Conservation (phyloP, 1,140 invertebrate genomes). For the Asbolus verrucosus region DNA sequence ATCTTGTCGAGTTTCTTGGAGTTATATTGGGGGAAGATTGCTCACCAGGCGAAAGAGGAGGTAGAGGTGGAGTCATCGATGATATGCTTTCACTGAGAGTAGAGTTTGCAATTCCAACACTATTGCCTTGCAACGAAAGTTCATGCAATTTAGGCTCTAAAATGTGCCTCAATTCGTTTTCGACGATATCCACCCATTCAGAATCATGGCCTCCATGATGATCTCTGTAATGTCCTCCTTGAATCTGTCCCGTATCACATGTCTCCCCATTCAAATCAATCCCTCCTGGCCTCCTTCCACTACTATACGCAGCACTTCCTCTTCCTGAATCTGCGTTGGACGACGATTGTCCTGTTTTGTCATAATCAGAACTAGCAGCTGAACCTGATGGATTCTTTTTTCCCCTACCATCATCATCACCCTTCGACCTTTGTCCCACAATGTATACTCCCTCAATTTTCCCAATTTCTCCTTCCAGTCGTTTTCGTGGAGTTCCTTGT, state of each 20-base stretch:
- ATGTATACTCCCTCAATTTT: constrained; percentile 64
- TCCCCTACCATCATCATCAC: constrained; percentile 58
- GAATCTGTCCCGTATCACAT: constrained; percentile 60
- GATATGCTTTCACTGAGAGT: constrained; percentile 75
- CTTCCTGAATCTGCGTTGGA: constrained; percentile 81
- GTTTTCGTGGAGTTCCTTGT: constrained; percentile 58
- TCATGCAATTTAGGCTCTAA: constrained; percentile 76
- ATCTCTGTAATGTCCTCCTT: constrained; percentile 51
- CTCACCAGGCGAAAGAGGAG: constrained; percentile 77
- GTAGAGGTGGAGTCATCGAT: constrained; percentile 81
- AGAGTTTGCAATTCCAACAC: constrained; percentile 67
- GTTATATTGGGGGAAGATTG: constrained; percentile 65
- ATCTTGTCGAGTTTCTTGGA: constrained; percentile 65
- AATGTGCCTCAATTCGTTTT: constrained; percentile 82
- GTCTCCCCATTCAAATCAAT: constrained; percentile 69
- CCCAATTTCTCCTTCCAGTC: constrained; percentile 62
- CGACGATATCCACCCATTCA: constrained; percentile 87
- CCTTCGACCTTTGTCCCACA: constrained; percentile 55
- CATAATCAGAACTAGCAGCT: constrained; percentile 74
- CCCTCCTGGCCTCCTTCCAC: constrained; percentile 70
- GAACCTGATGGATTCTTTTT: constrained; percentile 71
- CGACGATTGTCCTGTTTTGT: constrained; percentile 76
- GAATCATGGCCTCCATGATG: constrained; percentile 72
- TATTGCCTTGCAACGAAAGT: constrained; percentile 67
- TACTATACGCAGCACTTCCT: constrained; percentile 81